phyloP scores from a whole-genome alignment of 2,113 vertebrate genomes.

The Gymnorhina tibicen region DNA sequence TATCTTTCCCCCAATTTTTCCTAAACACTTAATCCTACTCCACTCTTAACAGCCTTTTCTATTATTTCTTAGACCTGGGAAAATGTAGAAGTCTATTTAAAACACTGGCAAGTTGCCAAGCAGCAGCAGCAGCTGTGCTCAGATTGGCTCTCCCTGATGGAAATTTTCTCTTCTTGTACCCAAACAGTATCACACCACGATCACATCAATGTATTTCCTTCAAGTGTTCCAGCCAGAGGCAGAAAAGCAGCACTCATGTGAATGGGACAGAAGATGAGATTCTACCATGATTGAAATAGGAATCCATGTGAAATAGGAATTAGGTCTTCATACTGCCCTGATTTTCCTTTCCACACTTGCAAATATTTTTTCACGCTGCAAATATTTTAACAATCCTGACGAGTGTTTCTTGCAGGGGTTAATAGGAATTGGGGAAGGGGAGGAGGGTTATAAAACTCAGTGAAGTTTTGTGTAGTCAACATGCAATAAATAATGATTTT shows the following conservation, averaged over 20 bases:
- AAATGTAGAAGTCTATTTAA: conserved; percentile 6
- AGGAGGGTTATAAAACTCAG: not conserved
- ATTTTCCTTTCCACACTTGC: not conserved
- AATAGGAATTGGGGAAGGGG: not conserved
- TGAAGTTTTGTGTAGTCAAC: not conserved
- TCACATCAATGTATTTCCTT: not conserved
- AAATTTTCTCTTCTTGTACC: not conserved
- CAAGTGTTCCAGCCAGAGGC: not conserved
- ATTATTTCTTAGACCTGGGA: not conserved
- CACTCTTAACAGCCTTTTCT: not conserved
- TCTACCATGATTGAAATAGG: not conserved
- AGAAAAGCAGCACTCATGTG: not conserved
- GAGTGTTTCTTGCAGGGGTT: not conserved
- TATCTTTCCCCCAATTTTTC: not conserved
- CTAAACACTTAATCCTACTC: not conserved
- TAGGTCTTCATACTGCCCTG: not conserved
- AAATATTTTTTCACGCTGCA: not conserved
- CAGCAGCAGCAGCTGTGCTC: not conserved
- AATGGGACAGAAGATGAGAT: not conserved
- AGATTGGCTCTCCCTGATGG: not conserved
- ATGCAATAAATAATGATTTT: not conserved
- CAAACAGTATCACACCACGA: not conserved
- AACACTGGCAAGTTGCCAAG: conserved; percentile 10
- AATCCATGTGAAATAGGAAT: not conserved
- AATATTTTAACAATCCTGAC: not conserved